A percentile compares a stretch with the other conserved stretches of the same genome.
phyloP scores from a whole-genome alignment of 2,113 vertebrate genomes.

The Vulpes vulpes region DNA sequence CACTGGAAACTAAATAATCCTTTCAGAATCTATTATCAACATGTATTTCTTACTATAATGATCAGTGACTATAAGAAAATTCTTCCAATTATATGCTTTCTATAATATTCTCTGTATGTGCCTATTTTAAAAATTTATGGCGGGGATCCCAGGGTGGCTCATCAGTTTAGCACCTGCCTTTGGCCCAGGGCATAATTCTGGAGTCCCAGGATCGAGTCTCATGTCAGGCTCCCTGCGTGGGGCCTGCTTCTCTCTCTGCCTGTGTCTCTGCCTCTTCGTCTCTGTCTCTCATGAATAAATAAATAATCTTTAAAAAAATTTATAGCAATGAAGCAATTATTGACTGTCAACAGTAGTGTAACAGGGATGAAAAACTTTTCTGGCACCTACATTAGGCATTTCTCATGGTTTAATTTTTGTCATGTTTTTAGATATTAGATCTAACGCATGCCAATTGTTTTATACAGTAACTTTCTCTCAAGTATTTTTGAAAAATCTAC shows the following conservation, averaged over 20 bases:
- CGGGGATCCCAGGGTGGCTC: no score
- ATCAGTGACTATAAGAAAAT: not conserved
- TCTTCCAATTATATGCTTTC: not conserved
- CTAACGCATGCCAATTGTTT: not conserved
- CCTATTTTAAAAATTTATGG: not conserved
- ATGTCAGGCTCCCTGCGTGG: no score
- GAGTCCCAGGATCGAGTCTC: no score
- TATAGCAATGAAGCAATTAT: not conserved
- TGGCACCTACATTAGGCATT: not conserved
- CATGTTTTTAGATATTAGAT: not conserved
- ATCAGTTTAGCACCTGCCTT: no score
- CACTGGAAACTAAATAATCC: not conserved
- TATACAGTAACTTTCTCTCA: not conserved
- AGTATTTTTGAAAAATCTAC: not conserved
- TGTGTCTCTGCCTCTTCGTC: no score
- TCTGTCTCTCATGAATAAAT: no score
- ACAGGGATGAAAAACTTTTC: not conserved
- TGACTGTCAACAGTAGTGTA: not conserved
- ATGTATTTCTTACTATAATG: not conserved
- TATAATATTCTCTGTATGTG: not conserved
- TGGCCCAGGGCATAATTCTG: no score
- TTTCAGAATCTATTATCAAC: not conserved
- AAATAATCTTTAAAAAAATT: not conserved
- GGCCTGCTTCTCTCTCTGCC: no score
- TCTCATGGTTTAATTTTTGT: not conserved